Evolutionary conservation across 2,888 invertebrate species (phyloP), one percentile per base, ranked within the genome.

Genomic region (Apodemia zela): DNA sequence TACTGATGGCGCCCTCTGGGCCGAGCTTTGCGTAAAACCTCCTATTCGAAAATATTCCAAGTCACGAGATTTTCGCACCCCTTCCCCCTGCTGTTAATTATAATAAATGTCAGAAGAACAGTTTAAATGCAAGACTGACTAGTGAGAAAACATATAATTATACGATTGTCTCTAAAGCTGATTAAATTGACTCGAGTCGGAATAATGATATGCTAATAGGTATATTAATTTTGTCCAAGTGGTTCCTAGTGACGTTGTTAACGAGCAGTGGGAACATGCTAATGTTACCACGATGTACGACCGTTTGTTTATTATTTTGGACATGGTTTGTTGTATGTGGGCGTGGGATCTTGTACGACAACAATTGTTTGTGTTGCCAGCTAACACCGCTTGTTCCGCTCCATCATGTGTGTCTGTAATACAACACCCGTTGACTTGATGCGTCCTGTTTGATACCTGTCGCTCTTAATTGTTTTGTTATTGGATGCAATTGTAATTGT

Each of bases 301-400:
- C 25, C 45, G 49, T 63, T 60, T 71, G 67, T 71, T 71, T 69
- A 68, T 71, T 69, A 63, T 64, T 58, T 45, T 45, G 54, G 49
- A 60, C 62, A 59, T 63, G 65, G 61, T 66, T 63, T 61, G 45
- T 59, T 62, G 15, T 18, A 61, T 47, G 62, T 13, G 64, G 65
- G 63, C 69, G 69, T 72, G 71, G 69, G 71, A 69, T 64, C 67
- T 35, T 47, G 63, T 69, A 68, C 63, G 66, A 68, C 62, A 65
- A 70, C 69, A 68, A 70, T 67, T 71, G 63, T 60, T 29, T 29
- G 29, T 57, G 21, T 57, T 57, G 15, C 15, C 25, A 25, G n/a
- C n/a, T n/a, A n/a, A n/a, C 25, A 13, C 5, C 15, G 25, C 51
- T 54, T 11, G 25, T 54, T 25, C 54, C 45, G 45, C n/a, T 17